Conservation (phyloP, 1,140 invertebrate species). For the Listronotus bonariensis region DNA sequence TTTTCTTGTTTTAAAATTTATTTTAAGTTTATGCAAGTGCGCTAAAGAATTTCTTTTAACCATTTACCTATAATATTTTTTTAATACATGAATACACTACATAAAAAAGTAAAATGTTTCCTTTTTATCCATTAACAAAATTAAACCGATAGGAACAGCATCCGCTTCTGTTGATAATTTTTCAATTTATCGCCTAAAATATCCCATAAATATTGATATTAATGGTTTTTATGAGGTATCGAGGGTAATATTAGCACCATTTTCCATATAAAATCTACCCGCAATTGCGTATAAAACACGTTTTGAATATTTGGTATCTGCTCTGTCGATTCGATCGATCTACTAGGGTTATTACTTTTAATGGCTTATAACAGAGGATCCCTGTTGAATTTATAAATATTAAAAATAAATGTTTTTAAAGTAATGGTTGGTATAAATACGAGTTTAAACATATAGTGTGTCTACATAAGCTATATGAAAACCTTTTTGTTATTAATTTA, state of each 20-base stretch:
- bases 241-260: slow-evolving; percentile 27
- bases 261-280: slow-evolving; percentile 40
- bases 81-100: too few relatives aligned
- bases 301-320: slow-evolving; percentile 41
- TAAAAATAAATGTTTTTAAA: too few relatives aligned
- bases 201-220: slow-evolving; percentile 20
- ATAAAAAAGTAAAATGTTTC: not conserved
- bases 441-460: too few relatives aligned
- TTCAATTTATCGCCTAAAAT: slow-evolving; percentile 19
- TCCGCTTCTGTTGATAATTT: slow-evolving; percentile 21
- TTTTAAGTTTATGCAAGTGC: too few relatives aligned
- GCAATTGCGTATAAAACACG: slow-evolving; percentile 44
- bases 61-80: too few relatives aligned
- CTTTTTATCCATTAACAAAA: not conserved
- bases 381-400: too few relatives aligned
- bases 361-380: too few relatives aligned
- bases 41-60: too few relatives aligned
- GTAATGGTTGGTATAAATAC: too few relatives aligned
- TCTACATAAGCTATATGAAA: too few relatives aligned
- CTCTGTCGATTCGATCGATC: slow-evolving; percentile 46
- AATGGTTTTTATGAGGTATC: slow-evolving; percentile 27
- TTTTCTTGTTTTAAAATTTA: too few relatives aligned
- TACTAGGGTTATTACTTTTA: slow-evolving; percentile 1
- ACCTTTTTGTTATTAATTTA: too few relatives aligned
- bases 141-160: not conserved